Base-by-base conservation (phyloP, 2,797 vertebrate genomes). In the Argyrosomus regius region DNA sequence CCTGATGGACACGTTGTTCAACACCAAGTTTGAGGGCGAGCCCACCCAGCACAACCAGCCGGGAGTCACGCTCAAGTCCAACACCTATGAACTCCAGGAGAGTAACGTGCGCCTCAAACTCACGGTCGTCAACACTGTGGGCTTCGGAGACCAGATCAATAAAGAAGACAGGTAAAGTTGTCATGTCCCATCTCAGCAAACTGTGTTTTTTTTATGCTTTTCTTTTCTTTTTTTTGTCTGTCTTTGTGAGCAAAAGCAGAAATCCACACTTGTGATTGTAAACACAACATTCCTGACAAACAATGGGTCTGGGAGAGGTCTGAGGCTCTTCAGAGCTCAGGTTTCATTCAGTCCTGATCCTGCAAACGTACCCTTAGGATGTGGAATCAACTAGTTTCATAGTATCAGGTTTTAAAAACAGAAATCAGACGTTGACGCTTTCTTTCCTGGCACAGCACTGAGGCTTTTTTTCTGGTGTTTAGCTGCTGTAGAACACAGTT, bases 1-100 rank as follows among this genome's bases (percentile, higher is more conserved):
- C 14, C 95, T 99, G 66, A 99, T 99, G 98, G 98, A 99, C 90
- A 99, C 98, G 0, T 93, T 99, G 92, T 99, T 99, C 94, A 99
- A 99, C 92, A 99, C 98, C 90, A 99, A 97, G 92, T 99, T 99
- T 70, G 97, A 99, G 91, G 97, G 96, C 3, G 98, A 99, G 61
- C 97, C 98, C 52, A 96, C 96, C 1, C 97, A 97, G 88, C 98
- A 99, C 93, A 98, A 96, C 46, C 97, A 98, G 90, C 98, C 98
- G 0, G 98, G 98, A 3, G 98, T 99, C 53, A 97, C 98, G 80
- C 96, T 99, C 78, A 97, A 96, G 80, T 98, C 98, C 88, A 98
- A 94, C 88, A 98, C 97, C 56, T 99, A 98, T 0, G 98, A 99
- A 85, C 96, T 99, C 67, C 97, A 98, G 87, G 98, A 99, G 93